phyloP scores from a whole-genome alignment of 2,888 invertebrate species.

The Ametastegia equiseti region DNA sequence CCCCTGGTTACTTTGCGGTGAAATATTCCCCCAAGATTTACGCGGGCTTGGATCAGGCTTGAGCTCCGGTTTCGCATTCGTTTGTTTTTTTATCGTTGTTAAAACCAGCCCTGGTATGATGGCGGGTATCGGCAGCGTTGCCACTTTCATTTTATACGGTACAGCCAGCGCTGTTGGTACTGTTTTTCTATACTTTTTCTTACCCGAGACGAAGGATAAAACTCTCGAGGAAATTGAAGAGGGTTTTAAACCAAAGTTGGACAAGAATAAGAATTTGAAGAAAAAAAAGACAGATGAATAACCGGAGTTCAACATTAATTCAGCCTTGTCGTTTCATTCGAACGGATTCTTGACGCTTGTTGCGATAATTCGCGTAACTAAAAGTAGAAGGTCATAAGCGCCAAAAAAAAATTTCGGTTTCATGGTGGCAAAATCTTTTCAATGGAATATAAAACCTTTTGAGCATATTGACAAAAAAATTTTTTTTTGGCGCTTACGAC shows the following conservation, averaged over 20 bases:
- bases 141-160: slow-evolving; percentile 82
- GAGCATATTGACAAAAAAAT: too few relatives aligned
- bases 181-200: slow-evolving; percentile 78
- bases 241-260: slow-evolving; percentile 70
- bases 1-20: slow-evolving; percentile 87
- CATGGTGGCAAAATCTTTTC: too few relatives aligned
- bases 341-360: too few relatives aligned
- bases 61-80: slow-evolving; percentile 81
- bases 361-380: too few relatives aligned
- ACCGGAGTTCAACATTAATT: neutral
- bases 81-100: slow-evolving; percentile 82
- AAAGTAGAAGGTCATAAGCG: too few relatives aligned
- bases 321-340: too few relatives aligned
- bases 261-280: too few relatives aligned
- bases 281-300: neutral
- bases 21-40: slow-evolving; percentile 82
- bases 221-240: slow-evolving; percentile 84
- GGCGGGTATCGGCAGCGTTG: slow-evolving; percentile 77
- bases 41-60: slow-evolving; percentile 84
- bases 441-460: too few relatives aligned
- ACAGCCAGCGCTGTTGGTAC: slow-evolving; percentile 80
- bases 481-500: too few relatives aligned
- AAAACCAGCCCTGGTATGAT: slow-evolving; percentile 83
- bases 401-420: too few relatives aligned
- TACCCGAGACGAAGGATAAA: slow-evolving; percentile 85